These are phyloP conservation scores for Sebastes hubbsi DNA, from an alignment of 2,797 vertebrate genomes.

Conservation along the genomic window DNA sequence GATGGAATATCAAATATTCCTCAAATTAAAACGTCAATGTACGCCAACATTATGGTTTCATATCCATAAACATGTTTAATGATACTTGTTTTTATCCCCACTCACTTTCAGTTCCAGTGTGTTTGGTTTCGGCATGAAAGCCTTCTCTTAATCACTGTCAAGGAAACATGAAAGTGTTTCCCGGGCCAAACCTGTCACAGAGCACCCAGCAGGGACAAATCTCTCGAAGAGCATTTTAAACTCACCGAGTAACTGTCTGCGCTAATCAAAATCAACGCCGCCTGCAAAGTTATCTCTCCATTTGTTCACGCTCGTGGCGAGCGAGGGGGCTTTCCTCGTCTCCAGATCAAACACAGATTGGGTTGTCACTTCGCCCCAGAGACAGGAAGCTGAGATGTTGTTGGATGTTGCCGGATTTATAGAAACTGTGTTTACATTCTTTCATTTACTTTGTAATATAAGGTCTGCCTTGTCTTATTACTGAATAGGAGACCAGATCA, in stretches of 20 bases:
- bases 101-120: neutral
- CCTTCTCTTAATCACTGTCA: conserved; percentile 9
- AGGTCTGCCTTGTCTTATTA: neutral
- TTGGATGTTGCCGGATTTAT: neutral
- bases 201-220: conserved; percentile 16
- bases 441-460: neutral
- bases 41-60: neutral
- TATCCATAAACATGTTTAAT: neutral
- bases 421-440: neutral
- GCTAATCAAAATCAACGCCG: conserved; percentile 26
- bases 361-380: neutral
- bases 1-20: neutral
- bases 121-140: neutral
- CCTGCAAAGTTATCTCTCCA: conserved; percentile 4
- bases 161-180: conserved; percentile 24
- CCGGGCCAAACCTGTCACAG: neutral
- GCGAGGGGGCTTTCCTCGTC: conserved; percentile 5
- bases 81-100: neutral
- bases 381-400: conserved; percentile 1
- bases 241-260: conserved; percentile 16
- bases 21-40: neutral
- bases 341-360: conserved; percentile 42
- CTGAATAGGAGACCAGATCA: neutral
- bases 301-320: neutral
- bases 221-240: conserved; percentile 31